phyloP scores from a whole-genome alignment of 1,140 invertebrate species.

The Hylaeus anthracinus region DNA sequence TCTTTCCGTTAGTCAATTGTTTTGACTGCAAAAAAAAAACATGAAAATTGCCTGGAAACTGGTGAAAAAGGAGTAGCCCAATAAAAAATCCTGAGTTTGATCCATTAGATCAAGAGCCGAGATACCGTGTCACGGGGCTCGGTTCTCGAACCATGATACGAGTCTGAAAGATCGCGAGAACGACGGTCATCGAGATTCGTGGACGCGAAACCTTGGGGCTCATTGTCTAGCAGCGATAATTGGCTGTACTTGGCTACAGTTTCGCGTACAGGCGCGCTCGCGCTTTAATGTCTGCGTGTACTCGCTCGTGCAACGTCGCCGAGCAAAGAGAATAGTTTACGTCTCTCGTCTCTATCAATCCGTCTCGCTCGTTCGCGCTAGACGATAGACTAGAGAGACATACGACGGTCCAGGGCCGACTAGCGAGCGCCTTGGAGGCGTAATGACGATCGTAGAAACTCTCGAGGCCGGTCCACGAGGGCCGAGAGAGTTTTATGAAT shows the following conservation, averaged over 20 bases:
- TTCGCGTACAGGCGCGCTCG: constrained; percentile 17
- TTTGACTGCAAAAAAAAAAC: no score
- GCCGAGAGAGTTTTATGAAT: constrained; percentile 58
- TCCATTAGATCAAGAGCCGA: no score
- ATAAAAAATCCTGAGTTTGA: no score
- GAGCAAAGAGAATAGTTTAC: constrained; percentile 49
- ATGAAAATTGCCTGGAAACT: no score
- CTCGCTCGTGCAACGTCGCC: neutral
- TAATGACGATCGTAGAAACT: constrained; percentile 72
- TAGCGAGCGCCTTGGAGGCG: constrained; percentile 68
- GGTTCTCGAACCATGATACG: constrained; percentile 21
- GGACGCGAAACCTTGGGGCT: constrained; percentile 53
- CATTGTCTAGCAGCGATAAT: constrained; percentile 61
- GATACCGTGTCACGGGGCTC: neutral
- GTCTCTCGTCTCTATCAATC: constrained; percentile 41
- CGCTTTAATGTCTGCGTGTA: neutral
- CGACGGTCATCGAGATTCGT: constrained; percentile 57
- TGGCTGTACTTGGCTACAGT: constrained; percentile 49
- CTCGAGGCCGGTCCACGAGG: constrained; percentile 62
- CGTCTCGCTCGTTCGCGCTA: constrained; percentile 41
- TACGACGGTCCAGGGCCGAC: constrained; percentile 69
- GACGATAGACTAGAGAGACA: constrained; percentile 36
- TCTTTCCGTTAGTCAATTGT: no score
- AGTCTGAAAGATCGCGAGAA: constrained; percentile 16
- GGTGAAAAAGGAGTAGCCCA: no score